Evolutionary conservation across 2,888 invertebrate species (phyloP).

Genomic region (Gymnocheta viridis): DNA sequence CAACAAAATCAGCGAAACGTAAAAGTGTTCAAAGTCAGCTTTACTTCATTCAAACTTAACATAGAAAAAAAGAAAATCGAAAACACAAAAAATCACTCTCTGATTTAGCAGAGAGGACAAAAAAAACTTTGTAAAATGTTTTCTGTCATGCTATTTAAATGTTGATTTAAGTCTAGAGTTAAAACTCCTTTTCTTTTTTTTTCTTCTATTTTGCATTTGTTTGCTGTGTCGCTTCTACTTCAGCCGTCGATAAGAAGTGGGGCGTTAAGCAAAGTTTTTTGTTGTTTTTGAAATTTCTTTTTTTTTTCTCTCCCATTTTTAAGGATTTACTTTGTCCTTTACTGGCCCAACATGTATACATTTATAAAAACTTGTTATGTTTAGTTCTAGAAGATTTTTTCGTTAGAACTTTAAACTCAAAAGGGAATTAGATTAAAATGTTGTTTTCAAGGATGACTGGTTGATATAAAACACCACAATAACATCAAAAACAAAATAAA

Average conservation of each 20-base stretch:
- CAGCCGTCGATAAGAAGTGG: slow-evolving; percentile 61
- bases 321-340: slow-evolving; percentile 56
- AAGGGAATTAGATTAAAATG: slow-evolving; percentile 58
- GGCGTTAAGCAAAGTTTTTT: slow-evolving; percentile 53
- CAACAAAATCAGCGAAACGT: slow-evolving; percentile 79
- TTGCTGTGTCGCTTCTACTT: neutral
- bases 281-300: neutral
- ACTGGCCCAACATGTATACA: neutral
- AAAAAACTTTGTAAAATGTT: slow-evolving; percentile 43
- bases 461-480: slow-evolving; percentile 5
- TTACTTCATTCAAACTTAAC: slow-evolving; percentile 42
- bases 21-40: slow-evolving; percentile 80
- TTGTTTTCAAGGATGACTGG: slow-evolving; percentile 55
- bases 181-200: slow-evolving; percentile 1
- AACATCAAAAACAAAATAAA: neutral
- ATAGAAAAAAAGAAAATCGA: slow-evolving; percentile 14
- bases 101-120: slow-evolving; percentile 5
- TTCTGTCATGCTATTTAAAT: slow-evolving; percentile 70
- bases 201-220: neutral
- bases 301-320: neutral
- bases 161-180: slow-evolving; percentile 69
- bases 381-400: neutral
- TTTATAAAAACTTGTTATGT: slow-evolving; percentile 8
- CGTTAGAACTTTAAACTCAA: slow-evolving; percentile 46
- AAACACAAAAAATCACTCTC: slow-evolving; percentile 32